Base-by-base conservation (phyloP, 2,797 vertebrate species). In the Hoplostethus atlanticus region DNA sequence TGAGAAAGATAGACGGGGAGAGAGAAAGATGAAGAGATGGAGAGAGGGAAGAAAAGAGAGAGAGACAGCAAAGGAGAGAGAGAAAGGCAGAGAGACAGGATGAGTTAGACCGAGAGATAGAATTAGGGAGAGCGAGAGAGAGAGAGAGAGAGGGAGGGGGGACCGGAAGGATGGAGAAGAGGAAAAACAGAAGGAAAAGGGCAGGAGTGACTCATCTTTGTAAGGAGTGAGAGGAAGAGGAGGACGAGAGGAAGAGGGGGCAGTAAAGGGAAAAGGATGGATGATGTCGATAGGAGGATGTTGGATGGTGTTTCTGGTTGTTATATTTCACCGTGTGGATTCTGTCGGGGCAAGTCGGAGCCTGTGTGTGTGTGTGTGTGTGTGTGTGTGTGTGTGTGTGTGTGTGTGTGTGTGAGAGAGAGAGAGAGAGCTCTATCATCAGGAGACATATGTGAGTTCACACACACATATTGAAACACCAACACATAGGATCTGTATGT, bases 361-460 rank as follows among this genome's bases (percentile, higher is more conserved):
- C 28, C 10, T 60, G 44, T 58, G 58, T 34, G 28, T 53, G 61
- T 48, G 48, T 68, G 55, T 59, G 66, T 40, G 30, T 38, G 68
- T 56, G 68, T 46, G 40, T 64, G 53, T 42, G 61, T 52, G 54
- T 63, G 57, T 68, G 55, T 59, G 66, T 40, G 30, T 38, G 68
- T 56, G 68, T 46, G 40, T 64, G 53, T 42, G 61, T 52, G 54
- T 63, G 57, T 38, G 52, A 7, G 50, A 53, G 40, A 31, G 64
- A 6, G 57, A 31, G n/a, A 70, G 55, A 61, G 68, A 76, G 78
- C 46, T 16, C 52, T 68, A 76, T 85, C 71, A 36, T 64, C 84
- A 53, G 60, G 76, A 79, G 78, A 82, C 72, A 66, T 62, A 84
- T 79, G 82, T 80, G 63, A 80, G 71, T 80, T 85, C 73, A 79